A percentile compares a stretch with the other conserved stretches of the same genome.
phyloP scores from a whole-genome alignment of 1,140 invertebrate genomes.

The Drosophila rufa region DNA sequence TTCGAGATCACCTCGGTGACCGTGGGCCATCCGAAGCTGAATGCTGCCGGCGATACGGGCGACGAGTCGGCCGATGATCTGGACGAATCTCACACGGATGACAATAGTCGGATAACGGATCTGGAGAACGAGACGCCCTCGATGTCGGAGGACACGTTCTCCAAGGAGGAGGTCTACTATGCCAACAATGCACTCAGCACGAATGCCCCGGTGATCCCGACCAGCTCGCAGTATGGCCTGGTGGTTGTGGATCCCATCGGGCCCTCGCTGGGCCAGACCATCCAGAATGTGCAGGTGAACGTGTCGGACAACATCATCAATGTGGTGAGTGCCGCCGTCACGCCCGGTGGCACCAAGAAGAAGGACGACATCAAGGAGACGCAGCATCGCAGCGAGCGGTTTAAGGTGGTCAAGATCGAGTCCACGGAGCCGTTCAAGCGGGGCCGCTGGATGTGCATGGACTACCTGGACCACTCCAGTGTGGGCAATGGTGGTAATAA shows the following conservation, averaged over 20 bases:
- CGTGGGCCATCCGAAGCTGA: constrained; percentile 87
- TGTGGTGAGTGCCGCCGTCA: constrained; percentile 87
- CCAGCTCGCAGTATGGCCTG: constrained; percentile 92
- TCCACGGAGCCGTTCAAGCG: constrained; percentile 97
- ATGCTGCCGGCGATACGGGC: constrained; percentile 92
- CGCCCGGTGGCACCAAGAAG: constrained; percentile 87
- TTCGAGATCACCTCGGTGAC: constrained; percentile 97
- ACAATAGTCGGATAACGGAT: constrained; percentile 92
- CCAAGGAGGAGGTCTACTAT: constrained; percentile 93
- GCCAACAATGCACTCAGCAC: constrained; percentile 90
- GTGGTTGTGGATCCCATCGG: constrained; percentile 89
- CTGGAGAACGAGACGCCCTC: constrained; percentile 93
- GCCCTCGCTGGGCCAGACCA: constrained; percentile 64
- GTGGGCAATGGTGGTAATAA: constrained; percentile 70
- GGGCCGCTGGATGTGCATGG: constrained; percentile 97
- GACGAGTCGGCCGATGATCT: constrained; percentile 97
- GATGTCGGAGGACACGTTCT: constrained; percentile 93
- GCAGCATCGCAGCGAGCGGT: constrained; percentile 93
- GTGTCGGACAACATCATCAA: constrained; percentile 88
- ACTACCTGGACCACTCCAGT: constrained; percentile 94
- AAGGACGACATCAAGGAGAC: constrained; percentile 88
- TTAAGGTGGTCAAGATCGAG: constrained; percentile 98
- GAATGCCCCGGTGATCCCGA: constrained; percentile 93
- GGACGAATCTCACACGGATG: constrained; percentile 96
- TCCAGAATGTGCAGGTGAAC: constrained; percentile 87